Base-by-base conservation (phyloP, 2,888 invertebrate species). In the Ypsolopha scabrella region DNA sequence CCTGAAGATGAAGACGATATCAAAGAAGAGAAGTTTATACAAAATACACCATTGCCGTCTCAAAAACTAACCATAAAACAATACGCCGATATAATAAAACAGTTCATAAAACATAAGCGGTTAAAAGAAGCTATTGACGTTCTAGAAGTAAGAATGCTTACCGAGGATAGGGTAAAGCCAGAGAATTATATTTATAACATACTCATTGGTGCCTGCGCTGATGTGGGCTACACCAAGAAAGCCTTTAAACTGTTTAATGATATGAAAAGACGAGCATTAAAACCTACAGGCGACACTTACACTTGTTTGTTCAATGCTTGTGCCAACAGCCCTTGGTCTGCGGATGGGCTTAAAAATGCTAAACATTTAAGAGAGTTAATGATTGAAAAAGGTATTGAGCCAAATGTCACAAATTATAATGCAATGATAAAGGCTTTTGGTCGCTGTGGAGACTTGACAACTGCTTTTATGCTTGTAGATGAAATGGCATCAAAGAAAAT, bases 341-440 rank as follows among this genome's bases (percentile, higher is more conserved):
- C 80, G 45, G 90, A 93, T 72, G 95, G 94, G 0, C 71, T 96
- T 41, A 81, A 88, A 50, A 87, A 90, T 68, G 93, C 96, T 0
- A 85, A 77, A 24, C 76, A 89, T 55, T 79, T 98, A 49, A 83
- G 91, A 51, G 77, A 90, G 53, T 76, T 90, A 4, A 92, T 97
- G 88, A 71, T 88, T 48, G 90, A 92, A 60, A 93, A 92, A 62
- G 88, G 89, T 7, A 80, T 90, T 57, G 85, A 89, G 57, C 90
- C 94, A 3, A 95, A 95, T 68, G 72, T 90, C 1, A 90, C 91
- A 7, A 94, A 93, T 65, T 97, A 94, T 66, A 93, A 96, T 85
- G 90, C 93, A 3, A 94, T 97, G 92, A 94, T 97, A 37, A 97
- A 96, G 86, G 95, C 96, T 1, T 98, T 94, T 81, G 96, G 95